Evolutionary conservation across 2,113 vertebrate genomes (phyloP).

Genomic region (Cairina moschata): DNA sequence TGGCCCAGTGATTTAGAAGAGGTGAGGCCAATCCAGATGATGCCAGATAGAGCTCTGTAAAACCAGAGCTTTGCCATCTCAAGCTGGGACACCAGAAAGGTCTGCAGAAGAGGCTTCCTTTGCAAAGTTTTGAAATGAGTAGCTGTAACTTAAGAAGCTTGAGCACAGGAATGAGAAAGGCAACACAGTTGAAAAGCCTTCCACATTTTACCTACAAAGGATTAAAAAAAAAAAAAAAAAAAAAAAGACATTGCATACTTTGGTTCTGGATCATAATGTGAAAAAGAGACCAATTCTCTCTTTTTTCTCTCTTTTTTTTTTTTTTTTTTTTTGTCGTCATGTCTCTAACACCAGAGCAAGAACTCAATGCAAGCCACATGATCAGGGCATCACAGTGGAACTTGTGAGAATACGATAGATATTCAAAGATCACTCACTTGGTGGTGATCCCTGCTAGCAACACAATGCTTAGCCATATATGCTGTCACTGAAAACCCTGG

Average conservation of each 20-base stretch:
- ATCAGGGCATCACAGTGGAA: not conserved
- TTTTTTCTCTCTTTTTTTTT: not conserved
- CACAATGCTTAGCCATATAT: not conserved
- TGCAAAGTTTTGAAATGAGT: not conserved
- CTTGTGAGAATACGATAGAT: not conserved
- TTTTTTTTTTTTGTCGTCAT: not conserved
- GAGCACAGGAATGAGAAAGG: not conserved
- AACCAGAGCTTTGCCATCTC: not conserved
- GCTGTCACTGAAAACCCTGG: not conserved
- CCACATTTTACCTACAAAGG: not conserved
- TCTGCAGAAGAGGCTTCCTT: not conserved
- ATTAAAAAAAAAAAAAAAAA: not conserved
- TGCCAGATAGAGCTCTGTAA: not conserved
- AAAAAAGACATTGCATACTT: not conserved
- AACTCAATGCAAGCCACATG: not conserved
- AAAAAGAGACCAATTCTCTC: not conserved
- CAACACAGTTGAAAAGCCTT: not conserved
- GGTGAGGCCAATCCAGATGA: not conserved
- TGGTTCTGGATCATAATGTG: not conserved
- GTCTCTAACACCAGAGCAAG: not conserved
- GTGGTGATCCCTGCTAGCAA: not conserved
- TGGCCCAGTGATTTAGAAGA: not conserved
- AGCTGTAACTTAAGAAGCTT: not conserved
- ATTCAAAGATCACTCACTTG: not conserved
- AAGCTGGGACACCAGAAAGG: not conserved